Evolutionary conservation across 2,113 vertebrate genomes (phyloP), one percentile per base, ranked within the genome.

Genomic region (Coryphaenoides rupestris): DNA sequence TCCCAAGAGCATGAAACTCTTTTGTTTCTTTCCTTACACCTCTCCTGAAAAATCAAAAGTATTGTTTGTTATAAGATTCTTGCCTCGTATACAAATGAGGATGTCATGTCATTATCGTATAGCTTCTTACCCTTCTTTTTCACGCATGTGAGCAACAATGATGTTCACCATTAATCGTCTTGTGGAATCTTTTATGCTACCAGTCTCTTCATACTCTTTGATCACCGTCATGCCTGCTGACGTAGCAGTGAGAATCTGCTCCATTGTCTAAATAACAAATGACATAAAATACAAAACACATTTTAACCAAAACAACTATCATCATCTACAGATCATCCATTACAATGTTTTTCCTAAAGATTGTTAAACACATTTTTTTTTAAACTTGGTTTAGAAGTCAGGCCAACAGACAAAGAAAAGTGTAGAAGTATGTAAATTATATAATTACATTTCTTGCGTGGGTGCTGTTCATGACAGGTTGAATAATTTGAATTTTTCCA

Each of bases 101-200:
- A 19, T 22, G 4, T 61, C 1, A 46, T 47, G 47, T 49, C 47
- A 49, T 49, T 49, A 49, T 1, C 47, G 17, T 49, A 15, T 46
- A 55, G 33, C 24, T 16, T 62, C 33, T 62, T 61, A 68, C 59
- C 50, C 53, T 68, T 62, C 40, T 9, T 62, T 68, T 68, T 62
- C 33, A 62, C 12, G 33, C 50, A 68, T 68, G 59, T 56, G 66
- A 19, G 59, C 58, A 5, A 68, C 66, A 47, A 56, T 62, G 21
- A 68, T 68, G 59, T 68, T 68, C 28, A 68, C 59, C 59, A 68
- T 68, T 61, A 68, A 56, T 12, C 5, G 52, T 21, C 58, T 68
- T 19, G 17, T 61, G 4, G 59, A 61, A 61, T 68, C 66, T 68
- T 68, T 58, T 13, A 66, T 58, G 50, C 55, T 50, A 15, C 21